Evolutionary conservation across 2,888 invertebrate genomes (phyloP).

Genomic region (Clostera curtula): DNA sequence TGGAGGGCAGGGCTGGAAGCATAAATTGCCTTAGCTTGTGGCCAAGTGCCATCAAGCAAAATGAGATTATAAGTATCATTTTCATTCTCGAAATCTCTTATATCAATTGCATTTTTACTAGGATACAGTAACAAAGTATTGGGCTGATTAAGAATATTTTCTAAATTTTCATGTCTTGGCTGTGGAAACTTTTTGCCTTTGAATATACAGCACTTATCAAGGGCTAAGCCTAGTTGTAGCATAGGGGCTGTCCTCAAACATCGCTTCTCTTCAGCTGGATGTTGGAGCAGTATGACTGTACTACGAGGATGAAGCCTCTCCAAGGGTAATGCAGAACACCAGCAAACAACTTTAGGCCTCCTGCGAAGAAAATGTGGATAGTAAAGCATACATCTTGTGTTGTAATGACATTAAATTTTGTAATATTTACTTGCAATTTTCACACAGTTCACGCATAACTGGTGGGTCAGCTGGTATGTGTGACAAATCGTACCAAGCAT

Average conservation of each 20-base stretch:
- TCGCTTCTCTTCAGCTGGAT: slow-evolving; percentile 94
- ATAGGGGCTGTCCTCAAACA: slow-evolving; percentile 93
- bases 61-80: slow-evolving; percentile 82
- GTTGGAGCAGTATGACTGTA: slow-evolving; percentile 88
- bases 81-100: slow-evolving; percentile 67
- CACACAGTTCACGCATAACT: slow-evolving; percentile 80
- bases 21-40: slow-evolving; percentile 94
- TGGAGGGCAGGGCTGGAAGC: slow-evolving; percentile 86
- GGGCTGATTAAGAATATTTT: slow-evolving; percentile 77
- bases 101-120: slow-evolving; percentile 81
- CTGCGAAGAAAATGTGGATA: slow-evolving; percentile 59
- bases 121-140: slow-evolving; percentile 89
- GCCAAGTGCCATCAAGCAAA: slow-evolving; percentile 96
- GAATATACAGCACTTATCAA: slow-evolving; percentile 84
- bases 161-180: slow-evolving; percentile 77
- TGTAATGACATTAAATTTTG: not conserved
- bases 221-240: slow-evolving; percentile 83
- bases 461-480: slow-evolving; percentile 87
- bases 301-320: slow-evolving; percentile 80
- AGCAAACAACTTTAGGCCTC: slow-evolving; percentile 90
- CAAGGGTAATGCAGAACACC: slow-evolving; percentile 88
- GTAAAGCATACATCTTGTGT: not conserved
- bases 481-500: slow-evolving; percentile 82
- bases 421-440: slow-evolving; percentile 80
- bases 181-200: slow-evolving; percentile 91